These are phyloP conservation scores for Erethizon dorsatum DNA, from an alignment of 2,797 vertebrate species.

Conservation along the genomic window DNA sequence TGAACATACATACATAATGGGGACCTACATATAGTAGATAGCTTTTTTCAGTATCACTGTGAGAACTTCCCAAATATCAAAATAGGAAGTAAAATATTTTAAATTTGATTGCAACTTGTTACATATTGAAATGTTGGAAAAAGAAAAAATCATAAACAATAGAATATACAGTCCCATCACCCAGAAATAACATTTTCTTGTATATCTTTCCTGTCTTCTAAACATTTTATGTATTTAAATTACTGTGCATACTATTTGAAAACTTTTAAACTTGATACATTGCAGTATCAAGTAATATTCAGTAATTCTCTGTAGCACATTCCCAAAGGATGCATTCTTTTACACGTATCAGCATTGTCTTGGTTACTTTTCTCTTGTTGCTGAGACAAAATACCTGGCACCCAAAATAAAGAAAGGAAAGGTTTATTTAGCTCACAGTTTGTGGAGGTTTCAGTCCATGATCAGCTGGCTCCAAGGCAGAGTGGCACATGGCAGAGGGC, in stretches of 20 bases:
- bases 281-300: background rate
- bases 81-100: slow-evolving; percentile 16
- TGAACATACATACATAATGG: background rate
- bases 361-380: too few species aligned
- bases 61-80: slow-evolving; percentile 22
- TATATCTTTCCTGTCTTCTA: background rate
- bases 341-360: background rate
- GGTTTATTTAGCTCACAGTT: too few species aligned
- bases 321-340: background rate
- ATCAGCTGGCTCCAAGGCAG: too few species aligned
- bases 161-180: background rate
- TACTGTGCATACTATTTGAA: background rate
- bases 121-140: background rate
- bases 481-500: too few species aligned
- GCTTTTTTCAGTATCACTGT: slow-evolving; percentile 14
- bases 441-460: too few species aligned
- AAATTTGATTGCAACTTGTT: slow-evolving; percentile 9
- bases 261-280: background rate
- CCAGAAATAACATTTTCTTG: slow-evolving; percentile 23
- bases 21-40: background rate
- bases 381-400: too few species aligned
- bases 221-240: background rate
- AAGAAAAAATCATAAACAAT: background rate
- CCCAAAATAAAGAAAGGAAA: too few species aligned
- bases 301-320: background rate